Conservation (phyloP, 2,888 invertebrate genomes). For the Papilio elwesi region DNA sequence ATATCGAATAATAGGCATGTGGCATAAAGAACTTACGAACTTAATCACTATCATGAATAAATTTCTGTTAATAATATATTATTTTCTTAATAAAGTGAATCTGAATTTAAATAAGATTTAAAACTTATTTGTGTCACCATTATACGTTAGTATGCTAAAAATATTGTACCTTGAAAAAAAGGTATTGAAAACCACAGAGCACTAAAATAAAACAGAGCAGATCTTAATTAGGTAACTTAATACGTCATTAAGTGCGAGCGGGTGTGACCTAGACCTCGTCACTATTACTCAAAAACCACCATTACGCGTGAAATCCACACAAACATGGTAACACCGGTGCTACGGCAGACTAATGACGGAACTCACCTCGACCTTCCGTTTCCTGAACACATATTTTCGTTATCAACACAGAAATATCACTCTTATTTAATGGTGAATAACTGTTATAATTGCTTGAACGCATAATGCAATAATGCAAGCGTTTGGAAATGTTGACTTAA, state of each 20-base stretch:
- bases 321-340: slow-evolving; percentile 49
- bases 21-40: no score
- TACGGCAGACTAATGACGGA: slow-evolving; percentile 57
- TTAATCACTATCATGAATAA: no score
- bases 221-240: slow-evolving; percentile 45
- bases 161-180: neutral
- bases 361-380: slow-evolving; percentile 65
- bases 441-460: slow-evolving; percentile 41
- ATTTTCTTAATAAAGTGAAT: no score
- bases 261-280: slow-evolving; percentile 49
- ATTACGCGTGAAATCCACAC: slow-evolving; percentile 50
- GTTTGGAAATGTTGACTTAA: slow-evolving; percentile 36
- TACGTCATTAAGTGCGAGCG: slow-evolving; percentile 45
- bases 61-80: no score
- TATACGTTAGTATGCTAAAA: no score
- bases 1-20: no score
- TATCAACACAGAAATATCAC: slow-evolving; percentile 6
- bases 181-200: neutral
- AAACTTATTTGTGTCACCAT: no score
- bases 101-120: no score
- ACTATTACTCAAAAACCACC: slow-evolving; percentile 55
- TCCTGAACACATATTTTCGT: slow-evolving; percentile 47
- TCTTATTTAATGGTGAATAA: slow-evolving; percentile 47
- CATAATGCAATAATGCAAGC: slow-evolving; percentile 36
- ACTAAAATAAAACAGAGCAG: neutral